phyloP scores from a whole-genome alignment of 2,113 vertebrate species.

The Ptyas mucosa region DNA sequence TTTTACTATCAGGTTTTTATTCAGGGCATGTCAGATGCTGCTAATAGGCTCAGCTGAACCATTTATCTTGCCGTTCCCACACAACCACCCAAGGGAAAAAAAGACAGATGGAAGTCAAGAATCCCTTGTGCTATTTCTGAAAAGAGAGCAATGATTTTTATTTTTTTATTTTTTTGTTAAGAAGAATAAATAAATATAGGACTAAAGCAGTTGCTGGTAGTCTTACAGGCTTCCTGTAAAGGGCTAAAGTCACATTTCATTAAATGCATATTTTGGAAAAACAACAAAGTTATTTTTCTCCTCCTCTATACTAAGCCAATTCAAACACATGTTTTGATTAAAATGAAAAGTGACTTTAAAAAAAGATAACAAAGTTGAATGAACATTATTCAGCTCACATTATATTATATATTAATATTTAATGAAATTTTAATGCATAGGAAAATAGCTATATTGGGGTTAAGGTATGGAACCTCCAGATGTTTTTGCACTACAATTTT shows the following conservation, averaged over 20 bases:
- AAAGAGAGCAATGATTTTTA: background rate
- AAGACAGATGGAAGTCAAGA: conserved; percentile 4
- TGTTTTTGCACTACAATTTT: background rate
- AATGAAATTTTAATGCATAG: background rate
- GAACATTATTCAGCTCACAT: background rate
- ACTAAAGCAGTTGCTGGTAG: background rate
- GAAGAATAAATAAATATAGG: background rate
- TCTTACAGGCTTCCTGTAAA: background rate
- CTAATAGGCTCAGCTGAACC: conserved; percentile 1
- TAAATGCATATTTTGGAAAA: background rate
- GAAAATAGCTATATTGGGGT: background rate
- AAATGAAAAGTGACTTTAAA: background rate
- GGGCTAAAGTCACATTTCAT: background rate
- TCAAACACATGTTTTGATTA: background rate
- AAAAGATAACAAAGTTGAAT: background rate
- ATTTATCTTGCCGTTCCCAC: background rate
- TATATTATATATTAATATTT: background rate
- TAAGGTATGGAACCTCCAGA: background rate
- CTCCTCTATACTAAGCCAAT: background rate
- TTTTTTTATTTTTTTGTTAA: background rate
- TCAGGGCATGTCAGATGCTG: background rate
- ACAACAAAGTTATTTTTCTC: background rate
- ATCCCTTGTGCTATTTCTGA: background rate
- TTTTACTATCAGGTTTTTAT: conserved; percentile 8
- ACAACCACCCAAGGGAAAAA: background rate